phyloP scores from a whole-genome alignment of 2,888 invertebrate species.

The Callosobruchus maculatus region DNA sequence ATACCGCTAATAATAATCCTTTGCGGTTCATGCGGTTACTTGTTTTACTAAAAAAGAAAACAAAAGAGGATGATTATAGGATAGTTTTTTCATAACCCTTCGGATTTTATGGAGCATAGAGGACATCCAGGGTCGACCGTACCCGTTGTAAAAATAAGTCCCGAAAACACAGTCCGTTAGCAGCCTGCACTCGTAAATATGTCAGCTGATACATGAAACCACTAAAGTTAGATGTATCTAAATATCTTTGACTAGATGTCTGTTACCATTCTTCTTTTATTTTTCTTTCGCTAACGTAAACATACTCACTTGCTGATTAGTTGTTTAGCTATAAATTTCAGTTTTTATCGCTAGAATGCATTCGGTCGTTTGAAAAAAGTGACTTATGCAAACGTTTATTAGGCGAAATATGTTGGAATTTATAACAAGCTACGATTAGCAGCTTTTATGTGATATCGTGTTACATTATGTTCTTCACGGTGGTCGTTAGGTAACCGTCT shows the following conservation, averaged over 20 bases:
- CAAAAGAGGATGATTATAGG: too few species aligned
- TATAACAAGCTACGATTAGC: background rate
- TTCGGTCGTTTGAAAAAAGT: background rate
- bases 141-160: background rate
- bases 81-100: too few species aligned
- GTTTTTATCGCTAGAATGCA: background rate
- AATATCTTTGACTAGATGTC: background rate
- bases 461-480: background rate
- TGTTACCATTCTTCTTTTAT: background rate
- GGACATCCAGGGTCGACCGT: background rate
- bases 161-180: background rate
- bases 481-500: background rate
- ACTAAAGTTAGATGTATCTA: background rate
- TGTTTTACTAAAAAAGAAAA: too few species aligned
- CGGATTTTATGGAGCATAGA: too few species aligned
- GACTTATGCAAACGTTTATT: background rate
- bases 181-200: background rate
- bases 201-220: background rate
- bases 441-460: background rate
- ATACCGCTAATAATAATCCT: too few species aligned
- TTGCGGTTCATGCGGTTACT: too few species aligned
- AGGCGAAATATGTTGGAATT: background rate
- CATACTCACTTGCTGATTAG: background rate
- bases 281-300: background rate
- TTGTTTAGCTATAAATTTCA: background rate